Evolutionary conservation across 2,113 vertebrate genomes (phyloP).

Genomic region (Pachypanchax playfairii): DNA sequence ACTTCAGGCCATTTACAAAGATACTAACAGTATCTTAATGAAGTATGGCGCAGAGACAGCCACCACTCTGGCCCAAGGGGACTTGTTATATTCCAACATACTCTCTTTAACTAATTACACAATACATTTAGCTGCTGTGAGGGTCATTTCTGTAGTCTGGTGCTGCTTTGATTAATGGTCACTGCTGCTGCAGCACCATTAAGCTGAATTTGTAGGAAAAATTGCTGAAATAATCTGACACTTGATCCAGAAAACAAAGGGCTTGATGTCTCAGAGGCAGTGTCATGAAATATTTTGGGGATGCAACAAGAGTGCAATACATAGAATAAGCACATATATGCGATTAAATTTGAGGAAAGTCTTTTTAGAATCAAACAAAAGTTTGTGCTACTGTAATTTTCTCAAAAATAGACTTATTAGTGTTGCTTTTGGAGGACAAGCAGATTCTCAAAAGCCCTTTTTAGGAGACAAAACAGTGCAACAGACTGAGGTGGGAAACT

Average conservation of each 20-base stretch:
- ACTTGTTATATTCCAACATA: constrained; percentile 23
- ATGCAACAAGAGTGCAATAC: background rate
- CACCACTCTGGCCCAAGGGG: constrained; percentile 7
- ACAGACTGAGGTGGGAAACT: background rate
- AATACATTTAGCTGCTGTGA: constrained; percentile 6
- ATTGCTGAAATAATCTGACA: constrained; percentile 2
- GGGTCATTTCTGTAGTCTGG: constrained; percentile 9
- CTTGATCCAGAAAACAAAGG: background rate
- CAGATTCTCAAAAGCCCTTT: background rate
- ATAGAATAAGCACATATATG: constrained; percentile 1
- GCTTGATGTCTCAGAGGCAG: background rate
- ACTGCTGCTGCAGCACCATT: constrained; percentile 4
- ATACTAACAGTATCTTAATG: constrained; percentile 24
- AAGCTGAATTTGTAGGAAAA: constrained; percentile 1
- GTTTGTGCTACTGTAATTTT: too few species aligned
- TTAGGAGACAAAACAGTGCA: background rate
- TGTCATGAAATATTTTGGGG: background rate
- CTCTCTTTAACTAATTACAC: constrained; percentile 4
- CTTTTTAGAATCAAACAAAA: too few species aligned
- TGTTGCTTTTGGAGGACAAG: background rate
- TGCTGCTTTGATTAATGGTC: constrained; percentile 16
- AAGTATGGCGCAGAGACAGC: background rate
- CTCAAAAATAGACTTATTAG: too few species aligned
- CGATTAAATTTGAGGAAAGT: background rate
- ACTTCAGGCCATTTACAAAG: background rate